Evolutionary conservation across 2,888 invertebrate genomes (phyloP).

Genomic region (Nomada ferruginata): DNA sequence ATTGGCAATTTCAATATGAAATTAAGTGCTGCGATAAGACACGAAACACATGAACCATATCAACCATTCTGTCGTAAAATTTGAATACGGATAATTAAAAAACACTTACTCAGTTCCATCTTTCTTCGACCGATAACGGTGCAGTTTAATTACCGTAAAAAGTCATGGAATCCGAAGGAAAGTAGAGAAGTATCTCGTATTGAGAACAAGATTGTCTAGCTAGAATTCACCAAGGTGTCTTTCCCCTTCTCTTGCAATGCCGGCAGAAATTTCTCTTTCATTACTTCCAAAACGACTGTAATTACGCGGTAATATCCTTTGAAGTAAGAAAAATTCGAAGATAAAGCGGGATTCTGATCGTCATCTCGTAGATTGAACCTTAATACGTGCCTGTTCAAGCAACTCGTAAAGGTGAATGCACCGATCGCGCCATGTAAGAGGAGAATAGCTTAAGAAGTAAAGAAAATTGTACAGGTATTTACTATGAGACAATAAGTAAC

Average conservation of each 20-base stretch:
- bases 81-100: slow-evolving; percentile 24
- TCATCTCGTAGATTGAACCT: slow-evolving; percentile 57
- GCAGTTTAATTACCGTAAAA: slow-evolving; percentile 46
- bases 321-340: slow-evolving; percentile 30
- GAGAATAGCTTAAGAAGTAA: neutral
- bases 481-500: neutral
- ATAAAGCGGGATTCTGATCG: slow-evolving; percentile 47
- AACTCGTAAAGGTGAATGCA: slow-evolving; percentile 38
- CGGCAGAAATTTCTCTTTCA: slow-evolving; percentile 67
- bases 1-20: neutral
- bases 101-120: neutral
- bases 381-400: slow-evolving; percentile 53
- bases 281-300: slow-evolving; percentile 65
- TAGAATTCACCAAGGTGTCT: slow-evolving; percentile 3
- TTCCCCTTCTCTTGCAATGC: slow-evolving; percentile 11
- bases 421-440: neutral
- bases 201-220: slow-evolving; percentile 18
- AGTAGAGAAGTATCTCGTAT: slow-evolving; percentile 11
- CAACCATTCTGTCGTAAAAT: neutral
- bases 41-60: neutral
- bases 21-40: neutral
- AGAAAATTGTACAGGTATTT: neutral
- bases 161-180: slow-evolving; percentile 20
- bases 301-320: slow-evolving; percentile 64
- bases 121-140: neutral